Conservation (phyloP, 2,113 vertebrate genomes). For the Picathartes gymnocephalus region DNA sequence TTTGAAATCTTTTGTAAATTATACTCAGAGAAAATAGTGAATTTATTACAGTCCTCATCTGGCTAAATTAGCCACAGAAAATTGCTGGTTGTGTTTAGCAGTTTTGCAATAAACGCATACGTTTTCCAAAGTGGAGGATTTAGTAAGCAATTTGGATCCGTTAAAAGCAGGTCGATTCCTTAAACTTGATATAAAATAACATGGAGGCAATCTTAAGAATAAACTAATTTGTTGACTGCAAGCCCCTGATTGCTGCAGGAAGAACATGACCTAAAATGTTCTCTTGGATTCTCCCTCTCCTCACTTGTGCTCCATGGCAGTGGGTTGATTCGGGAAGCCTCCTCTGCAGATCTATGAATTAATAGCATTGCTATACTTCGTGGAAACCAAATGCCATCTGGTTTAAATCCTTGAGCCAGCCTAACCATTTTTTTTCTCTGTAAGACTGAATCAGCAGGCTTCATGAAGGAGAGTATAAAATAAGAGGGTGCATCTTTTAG, state of each 20-base stretch:
- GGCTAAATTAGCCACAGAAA: constrained; percentile 65
- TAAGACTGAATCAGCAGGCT: constrained; percentile 40
- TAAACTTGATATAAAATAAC: constrained; percentile 45
- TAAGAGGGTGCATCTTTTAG: neutral
- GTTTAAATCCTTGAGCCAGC: constrained; percentile 57
- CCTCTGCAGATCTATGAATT: constrained; percentile 27
- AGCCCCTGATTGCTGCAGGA: constrained; percentile 22
- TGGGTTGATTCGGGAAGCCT: neutral
- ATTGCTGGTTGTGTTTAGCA: constrained; percentile 64
- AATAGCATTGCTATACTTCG: constrained; percentile 33
- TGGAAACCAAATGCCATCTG: constrained; percentile 62
- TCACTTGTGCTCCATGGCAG: neutral
- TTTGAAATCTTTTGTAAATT: constrained; percentile 71
- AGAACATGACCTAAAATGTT: constrained; percentile 11
- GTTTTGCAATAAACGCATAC: constrained; percentile 44
- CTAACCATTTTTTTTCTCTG: neutral
- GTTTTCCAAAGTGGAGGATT: constrained; percentile 29
- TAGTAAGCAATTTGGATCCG: constrained; percentile 24
- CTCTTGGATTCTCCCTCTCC: neutral
- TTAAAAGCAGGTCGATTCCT: constrained; percentile 22
- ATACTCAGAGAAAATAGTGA: constrained; percentile 43
- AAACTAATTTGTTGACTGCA: constrained; percentile 46
- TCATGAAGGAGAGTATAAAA: constrained; percentile 25
- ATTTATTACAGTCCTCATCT: constrained; percentile 67
- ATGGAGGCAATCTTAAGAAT: constrained; percentile 6